Evolutionary conservation across 35 echinoderm and acorn worm species (phyloP), one percentile per base, ranked within the genome.

Genomic region (Hemicentrotus pulcherrimus): DNA sequence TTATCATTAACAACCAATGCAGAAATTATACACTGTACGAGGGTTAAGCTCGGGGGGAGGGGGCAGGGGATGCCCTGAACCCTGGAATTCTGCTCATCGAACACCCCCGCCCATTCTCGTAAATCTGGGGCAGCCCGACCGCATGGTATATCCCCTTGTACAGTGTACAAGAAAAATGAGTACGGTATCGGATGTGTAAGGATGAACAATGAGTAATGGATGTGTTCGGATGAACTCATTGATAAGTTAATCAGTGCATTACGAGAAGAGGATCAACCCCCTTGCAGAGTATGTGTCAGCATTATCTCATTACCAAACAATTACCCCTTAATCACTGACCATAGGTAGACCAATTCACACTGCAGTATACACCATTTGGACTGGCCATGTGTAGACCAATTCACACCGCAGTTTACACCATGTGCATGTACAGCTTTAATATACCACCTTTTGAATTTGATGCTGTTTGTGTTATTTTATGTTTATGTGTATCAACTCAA

Each of bases 161-260:
- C 35, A 41, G 35, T 55, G 65, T 78, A 78, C 24, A 28, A 78
- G 24, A 78, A 78, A 15, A 78, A 78, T 78, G 65, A 78, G 65
- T 78, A n/a, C n/a, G n/a, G n/a, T n/a, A 78, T 22, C n/a, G 8
- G 19, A 28, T 7, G 22, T 78, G 65, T 78, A 6, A 22, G 22
- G 65, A 78, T 28, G 19, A 78, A 28, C 65, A 78, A 78, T 78
- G 65, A 78, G 65, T 78, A 78, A 78, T 78, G 22, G 65, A 78
- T 78, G 65, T 78, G 65, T 78, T 78, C 65, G 65, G 65, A 78
- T 78, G 65, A 78, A 78, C 65, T 78, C 65, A 78, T 78, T 22
- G 65, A 78, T 78, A 78, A 78, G 24, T 78, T 78, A 78, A 78
- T 78, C 65, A 78, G 19, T 22, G 61, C 24, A 78, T 78, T 78